phyloP scores from a whole-genome alignment of 2,113 vertebrate species.

The Pavo muticus region DNA sequence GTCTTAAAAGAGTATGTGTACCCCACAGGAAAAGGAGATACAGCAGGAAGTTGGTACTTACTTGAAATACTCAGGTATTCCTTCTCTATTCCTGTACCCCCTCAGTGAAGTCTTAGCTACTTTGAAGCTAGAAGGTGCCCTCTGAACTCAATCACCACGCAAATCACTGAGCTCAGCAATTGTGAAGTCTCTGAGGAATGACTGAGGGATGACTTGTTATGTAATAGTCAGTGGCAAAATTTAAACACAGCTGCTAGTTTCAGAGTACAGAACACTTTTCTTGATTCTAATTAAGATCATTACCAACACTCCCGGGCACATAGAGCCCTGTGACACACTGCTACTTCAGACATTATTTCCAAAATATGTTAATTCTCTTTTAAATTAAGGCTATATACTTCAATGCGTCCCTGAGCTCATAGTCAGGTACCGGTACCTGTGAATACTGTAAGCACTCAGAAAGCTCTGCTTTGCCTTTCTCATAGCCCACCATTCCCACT shows the following conservation, averaged over 20 bases:
- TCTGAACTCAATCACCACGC: not conserved
- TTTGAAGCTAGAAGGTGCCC: conserved; percentile 14
- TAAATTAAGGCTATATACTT: not conserved
- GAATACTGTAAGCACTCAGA: not conserved
- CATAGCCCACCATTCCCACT: conserved; percentile 42
- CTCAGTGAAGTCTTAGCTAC: not conserved
- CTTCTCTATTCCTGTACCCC: not conserved
- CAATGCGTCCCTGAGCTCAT: not conserved
- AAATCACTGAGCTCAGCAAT: conserved; percentile 1
- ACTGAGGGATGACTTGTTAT: conserved; percentile 1
- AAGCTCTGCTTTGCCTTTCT: conserved; percentile 43
- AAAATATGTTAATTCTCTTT: not conserved
- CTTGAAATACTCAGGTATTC: not conserved
- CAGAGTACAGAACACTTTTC: not conserved
- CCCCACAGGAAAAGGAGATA: not conserved
- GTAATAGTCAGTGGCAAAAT: conserved; percentile 1
- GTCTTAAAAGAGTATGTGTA: not conserved
- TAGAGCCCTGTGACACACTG: not conserved
- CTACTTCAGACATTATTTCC: not conserved
- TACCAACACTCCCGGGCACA: not conserved
- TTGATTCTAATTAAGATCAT: not conserved
- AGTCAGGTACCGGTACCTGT: not conserved
- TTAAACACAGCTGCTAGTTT: conserved; percentile 38
- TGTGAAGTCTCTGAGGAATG: not conserved
- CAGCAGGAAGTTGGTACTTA: not conserved